These are phyloP conservation scores for Sebastiscus tertius DNA, from an alignment of 2,797 vertebrate species.

Conservation along the genomic window DNA sequence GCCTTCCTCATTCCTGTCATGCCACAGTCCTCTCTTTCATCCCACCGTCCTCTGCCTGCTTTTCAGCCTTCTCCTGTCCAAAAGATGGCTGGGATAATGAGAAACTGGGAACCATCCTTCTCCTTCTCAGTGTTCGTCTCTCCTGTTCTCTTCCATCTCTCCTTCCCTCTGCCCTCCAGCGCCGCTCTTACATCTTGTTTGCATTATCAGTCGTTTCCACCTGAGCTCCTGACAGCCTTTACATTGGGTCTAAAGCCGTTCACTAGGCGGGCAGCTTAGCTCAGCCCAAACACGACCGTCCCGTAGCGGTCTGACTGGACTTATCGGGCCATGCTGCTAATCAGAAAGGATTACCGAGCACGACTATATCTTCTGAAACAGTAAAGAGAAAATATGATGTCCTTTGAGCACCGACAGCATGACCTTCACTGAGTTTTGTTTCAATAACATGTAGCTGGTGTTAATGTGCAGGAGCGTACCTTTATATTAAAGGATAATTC, in stretches of 20 bases:
- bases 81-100: slow-evolving; percentile 64
- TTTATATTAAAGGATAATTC: neutral
- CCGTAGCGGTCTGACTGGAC: slow-evolving; percentile 46
- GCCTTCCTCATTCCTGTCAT: slow-evolving; percentile 70
- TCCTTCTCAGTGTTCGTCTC: slow-evolving; percentile 7
- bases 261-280: slow-evolving; percentile 57
- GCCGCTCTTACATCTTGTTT: slow-evolving; percentile 53
- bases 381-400: slow-evolving; percentile 41
- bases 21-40: slow-evolving; percentile 53
- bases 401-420: slow-evolving; percentile 14
- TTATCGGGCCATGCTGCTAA: slow-evolving; percentile 59
- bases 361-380: slow-evolving; percentile 24
- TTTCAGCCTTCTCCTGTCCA: slow-evolving; percentile 23
- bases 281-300: slow-evolving; percentile 55
- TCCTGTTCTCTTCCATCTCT: slow-evolving; percentile 33
- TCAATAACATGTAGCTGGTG: slow-evolving; percentile 11
- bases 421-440: slow-evolving; percentile 59
- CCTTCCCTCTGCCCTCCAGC: slow-evolving; percentile 55
- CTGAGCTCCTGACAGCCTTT: slow-evolving; percentile 59
- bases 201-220: slow-evolving; percentile 58
- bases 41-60: slow-evolving; percentile 24
- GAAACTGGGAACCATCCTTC: slow-evolving; percentile 46
- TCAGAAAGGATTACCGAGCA: slow-evolving; percentile 70
- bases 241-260: slow-evolving; percentile 56
- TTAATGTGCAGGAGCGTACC: neutral